Evolutionary conservation across 2,113 vertebrate species (phyloP), one percentile per base, ranked within the genome.

Genomic region (Corynorhinus townsendii): DNA sequence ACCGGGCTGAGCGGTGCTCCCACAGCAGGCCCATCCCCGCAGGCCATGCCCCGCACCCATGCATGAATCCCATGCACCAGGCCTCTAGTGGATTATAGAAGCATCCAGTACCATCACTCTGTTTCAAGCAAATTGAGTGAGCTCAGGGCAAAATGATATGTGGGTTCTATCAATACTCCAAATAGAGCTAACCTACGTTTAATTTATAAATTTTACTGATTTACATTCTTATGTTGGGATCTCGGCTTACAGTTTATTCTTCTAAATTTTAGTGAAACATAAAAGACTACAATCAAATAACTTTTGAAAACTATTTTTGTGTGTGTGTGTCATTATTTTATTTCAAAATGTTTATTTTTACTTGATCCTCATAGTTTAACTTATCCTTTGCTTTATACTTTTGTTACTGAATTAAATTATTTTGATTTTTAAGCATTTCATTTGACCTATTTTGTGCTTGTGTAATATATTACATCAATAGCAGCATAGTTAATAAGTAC

Each of bases 361-460:
- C 5, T 93, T 72, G 45, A 94, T 69, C n/a, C 3, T 92, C 11
- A 33, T 62, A 87, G 24, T 93, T 94, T 83, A 62, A 77, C 19
- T 90, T 64, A 79, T 77, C 16, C 15, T 88, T 62, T 77, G 6
- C 20, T 40, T 88, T 94, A 40, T 71, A 30, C 22, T 75, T 93
- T 89, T 77, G 66, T 91, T 91, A 80, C 17, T 92, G 82, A 96
- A 66, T 90, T 68, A 84, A 77, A 35, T 79, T 69, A 43, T 91
- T 77, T 71, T 85, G 11, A 64, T 69, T 86, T 72, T 83, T 87
- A 86, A 96, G 59, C 16, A 9, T 81, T 90, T 71, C 83, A 62
- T 90, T 68, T 75, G 62, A 94, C 11, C 71, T 87, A 6, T 89
- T 89, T 83, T 56, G 12, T 93, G 26, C 43, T 80, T 77, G 2